Conservation (phyloP, 2,113 vertebrate species). For the Pteronura brasiliensis region DNA sequence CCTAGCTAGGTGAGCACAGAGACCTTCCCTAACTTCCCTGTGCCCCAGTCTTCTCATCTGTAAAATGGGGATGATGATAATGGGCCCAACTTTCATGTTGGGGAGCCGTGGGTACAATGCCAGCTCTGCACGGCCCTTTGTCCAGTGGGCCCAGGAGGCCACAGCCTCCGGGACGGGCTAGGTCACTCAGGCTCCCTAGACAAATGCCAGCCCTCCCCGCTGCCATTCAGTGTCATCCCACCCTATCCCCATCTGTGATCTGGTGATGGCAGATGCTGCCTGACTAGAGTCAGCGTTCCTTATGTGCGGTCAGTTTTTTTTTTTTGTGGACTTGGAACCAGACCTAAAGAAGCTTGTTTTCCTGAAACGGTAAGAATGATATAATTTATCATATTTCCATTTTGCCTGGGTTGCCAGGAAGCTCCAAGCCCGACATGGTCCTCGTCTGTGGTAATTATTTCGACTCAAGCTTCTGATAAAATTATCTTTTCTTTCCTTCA, state of each 20-base stretch:
- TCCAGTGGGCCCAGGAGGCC: not conserved
- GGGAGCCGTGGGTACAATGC: not conserved
- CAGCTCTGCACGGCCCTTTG: not conserved
- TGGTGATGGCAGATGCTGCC: not conserved
- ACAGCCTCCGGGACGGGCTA: not conserved
- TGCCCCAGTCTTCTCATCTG: not conserved
- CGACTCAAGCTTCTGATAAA: not conserved
- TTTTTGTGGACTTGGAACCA: not conserved
- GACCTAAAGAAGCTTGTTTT: not conserved
- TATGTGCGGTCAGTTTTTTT: not conserved
- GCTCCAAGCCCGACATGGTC: not conserved
- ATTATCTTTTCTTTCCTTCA: not conserved
- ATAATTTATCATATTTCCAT: not conserved
- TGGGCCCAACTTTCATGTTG: not conserved
- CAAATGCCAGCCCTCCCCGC: not conserved
- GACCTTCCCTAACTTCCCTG: not conserved
- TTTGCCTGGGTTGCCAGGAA: slow-evolving; percentile 42
- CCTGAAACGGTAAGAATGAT: not conserved
- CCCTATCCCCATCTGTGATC: not conserved
- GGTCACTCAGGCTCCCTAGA: not conserved
- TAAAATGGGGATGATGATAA: not conserved
- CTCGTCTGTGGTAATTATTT: not conserved
- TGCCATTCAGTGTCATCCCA: not conserved
- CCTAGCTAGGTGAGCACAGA: not conserved
- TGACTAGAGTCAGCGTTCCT: not conserved